Conservation (phyloP, 2,113 vertebrate species). For the Numida meleagris region DNA sequence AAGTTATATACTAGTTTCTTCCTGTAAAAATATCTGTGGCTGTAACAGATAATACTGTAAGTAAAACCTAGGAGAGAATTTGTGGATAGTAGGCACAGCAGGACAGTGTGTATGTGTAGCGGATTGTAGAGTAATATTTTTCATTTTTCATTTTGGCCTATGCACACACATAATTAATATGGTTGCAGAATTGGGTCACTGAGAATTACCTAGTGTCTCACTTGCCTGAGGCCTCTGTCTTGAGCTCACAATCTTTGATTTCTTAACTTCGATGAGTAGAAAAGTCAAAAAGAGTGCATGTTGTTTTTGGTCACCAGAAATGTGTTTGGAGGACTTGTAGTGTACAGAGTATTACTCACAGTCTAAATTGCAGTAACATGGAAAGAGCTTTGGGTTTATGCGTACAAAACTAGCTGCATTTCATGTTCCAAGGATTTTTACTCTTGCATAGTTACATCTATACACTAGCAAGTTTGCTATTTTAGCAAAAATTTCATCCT, state of each 20-base stretch:
- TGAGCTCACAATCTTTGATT: neutral
- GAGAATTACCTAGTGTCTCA: neutral
- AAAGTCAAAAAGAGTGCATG: neutral
- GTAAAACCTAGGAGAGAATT: neutral
- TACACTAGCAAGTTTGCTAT: neutral
- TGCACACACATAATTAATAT: neutral
- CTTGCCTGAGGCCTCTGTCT: neutral
- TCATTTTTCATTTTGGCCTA: neutral
- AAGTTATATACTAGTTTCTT: neutral
- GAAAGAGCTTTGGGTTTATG: neutral
- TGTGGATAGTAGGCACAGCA: neutral
- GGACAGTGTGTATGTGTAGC: neutral
- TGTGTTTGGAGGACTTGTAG: neutral
- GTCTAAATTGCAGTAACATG: neutral
- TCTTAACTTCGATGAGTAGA: neutral
- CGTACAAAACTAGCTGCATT: neutral
- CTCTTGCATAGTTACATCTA: neutral
- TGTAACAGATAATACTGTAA: neutral
- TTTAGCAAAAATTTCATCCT: neutral
- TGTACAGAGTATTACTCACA: neutral
- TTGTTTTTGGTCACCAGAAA: neutral
- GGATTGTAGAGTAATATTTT: neutral
- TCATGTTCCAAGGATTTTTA: neutral
- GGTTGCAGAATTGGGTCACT: neutral
- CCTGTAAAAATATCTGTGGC: neutral